Percentiles rank a stretch among this genome's conserved stretches.
phyloP scores from a whole-genome alignment of 2,113 vertebrate genomes.

The Corythornis vintsioides region DNA sequence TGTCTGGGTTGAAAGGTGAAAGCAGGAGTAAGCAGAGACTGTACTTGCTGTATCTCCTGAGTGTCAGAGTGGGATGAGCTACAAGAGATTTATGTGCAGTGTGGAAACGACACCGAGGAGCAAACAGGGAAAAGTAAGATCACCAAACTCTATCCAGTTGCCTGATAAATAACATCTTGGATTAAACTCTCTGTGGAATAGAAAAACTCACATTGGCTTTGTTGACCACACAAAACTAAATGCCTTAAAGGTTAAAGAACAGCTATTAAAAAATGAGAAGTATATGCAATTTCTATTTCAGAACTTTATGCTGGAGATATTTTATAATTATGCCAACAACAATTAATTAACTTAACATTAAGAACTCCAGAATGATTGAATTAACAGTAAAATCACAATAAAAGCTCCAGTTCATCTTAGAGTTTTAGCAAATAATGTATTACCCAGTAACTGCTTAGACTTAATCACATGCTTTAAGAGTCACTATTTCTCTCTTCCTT shows the following conservation, averaged over 20 bases:
- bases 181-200: not conserved
- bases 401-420: not conserved
- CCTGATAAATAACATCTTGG: not conserved
- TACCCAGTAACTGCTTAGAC: slow-evolving; percentile 20
- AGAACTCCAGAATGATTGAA: slow-evolving; percentile 53
- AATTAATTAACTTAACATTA: slow-evolving; percentile 56
- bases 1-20: too few species aligned
- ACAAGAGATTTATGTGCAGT: accelerated
- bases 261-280: slow-evolving; percentile 48
- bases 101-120: not conserved
- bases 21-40: not conserved
- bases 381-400: slow-evolving; percentile 58
- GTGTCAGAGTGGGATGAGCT: not conserved
- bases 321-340: slow-evolving; percentile 57
- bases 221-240: not conserved
- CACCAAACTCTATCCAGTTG: not conserved
- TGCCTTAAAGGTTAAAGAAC: slow-evolving; percentile 33
- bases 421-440: slow-evolving; percentile 56
- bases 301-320: slow-evolving; percentile 33
- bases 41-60: not conserved
- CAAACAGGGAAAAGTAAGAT: not conserved
- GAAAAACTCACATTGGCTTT: not conserved
- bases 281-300: slow-evolving; percentile 62
- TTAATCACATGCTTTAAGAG: not conserved
- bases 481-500: not conserved